Percentiles rank a stretch among this genome's conserved stretches.
These are phyloP conservation scores for Brachyhypopomus occidentalis DNA, from an alignment of 2,113 vertebrate species.

Conservation along the genomic window DNA sequence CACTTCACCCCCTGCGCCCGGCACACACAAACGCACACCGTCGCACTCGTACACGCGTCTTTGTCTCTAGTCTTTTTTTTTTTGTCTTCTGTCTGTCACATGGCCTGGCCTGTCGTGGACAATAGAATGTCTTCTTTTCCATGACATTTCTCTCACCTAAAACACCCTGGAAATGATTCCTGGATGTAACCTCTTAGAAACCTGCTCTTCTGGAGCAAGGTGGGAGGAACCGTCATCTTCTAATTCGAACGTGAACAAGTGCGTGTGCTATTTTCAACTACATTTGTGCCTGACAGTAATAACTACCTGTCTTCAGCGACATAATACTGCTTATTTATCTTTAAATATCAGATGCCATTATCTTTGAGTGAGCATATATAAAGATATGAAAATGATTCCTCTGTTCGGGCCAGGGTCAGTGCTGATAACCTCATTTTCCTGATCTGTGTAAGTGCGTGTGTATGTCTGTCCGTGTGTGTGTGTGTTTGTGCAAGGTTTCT, in stretches of 20 bases:
- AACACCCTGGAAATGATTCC: conserved; percentile 7
- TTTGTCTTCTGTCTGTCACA: conserved; percentile 24
- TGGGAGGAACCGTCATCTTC: background rate
- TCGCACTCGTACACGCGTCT: conserved; percentile 21
- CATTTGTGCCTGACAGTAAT: conserved; percentile 1
- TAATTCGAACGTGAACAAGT: background rate
- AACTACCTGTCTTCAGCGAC: background rate
- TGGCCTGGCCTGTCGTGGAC: conserved; percentile 1
- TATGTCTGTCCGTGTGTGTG: conserved; percentile 20
- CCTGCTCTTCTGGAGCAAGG: too few relatives aligned
- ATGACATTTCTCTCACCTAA: background rate
- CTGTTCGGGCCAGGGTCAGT: too few relatives aligned
- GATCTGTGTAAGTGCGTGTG: conserved; percentile 15
- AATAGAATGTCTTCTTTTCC: background rate
- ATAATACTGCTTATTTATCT: background rate
- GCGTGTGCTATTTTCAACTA: background rate
- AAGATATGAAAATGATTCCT: too few relatives aligned
- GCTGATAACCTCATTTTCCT: background rate
- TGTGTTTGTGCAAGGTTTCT: background rate
- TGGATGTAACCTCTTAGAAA: background rate
- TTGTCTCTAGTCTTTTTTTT: conserved; percentile 18
- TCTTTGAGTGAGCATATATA: too few relatives aligned
- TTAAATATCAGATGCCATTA: too few relatives aligned
- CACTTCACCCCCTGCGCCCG: conserved; percentile 7
- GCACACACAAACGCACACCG: background rate